Conservation (phyloP, 2,113 vertebrate species). For the Macroglossus sobrinus region DNA sequence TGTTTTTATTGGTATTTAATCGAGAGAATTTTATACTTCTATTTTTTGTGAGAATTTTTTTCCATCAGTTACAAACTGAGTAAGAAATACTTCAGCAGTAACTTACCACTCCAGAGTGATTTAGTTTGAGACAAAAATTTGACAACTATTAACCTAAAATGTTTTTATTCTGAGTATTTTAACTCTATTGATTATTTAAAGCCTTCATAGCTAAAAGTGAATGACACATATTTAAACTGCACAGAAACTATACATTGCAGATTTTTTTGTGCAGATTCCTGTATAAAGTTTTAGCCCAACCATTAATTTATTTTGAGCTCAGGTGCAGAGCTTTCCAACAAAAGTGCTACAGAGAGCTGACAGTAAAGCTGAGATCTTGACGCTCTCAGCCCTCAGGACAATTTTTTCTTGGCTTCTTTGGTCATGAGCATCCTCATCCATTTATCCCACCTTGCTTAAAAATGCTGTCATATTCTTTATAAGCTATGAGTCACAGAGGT, state of each 20-base stretch:
- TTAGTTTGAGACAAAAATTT: constrained; percentile 27
- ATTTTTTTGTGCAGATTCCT: neutral
- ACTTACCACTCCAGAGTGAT: constrained; percentile 9
- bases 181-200: constrained; percentile 33
- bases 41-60: neutral
- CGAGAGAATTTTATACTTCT: neutral
- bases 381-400: neutral
- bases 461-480: neutral
- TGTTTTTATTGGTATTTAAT: neutral
- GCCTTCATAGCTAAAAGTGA: neutral
- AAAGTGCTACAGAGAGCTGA: neutral
- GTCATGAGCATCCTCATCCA: neutral
- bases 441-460: neutral
- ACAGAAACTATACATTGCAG: neutral
- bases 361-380: neutral
- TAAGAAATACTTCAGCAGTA: neutral
- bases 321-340: neutral
- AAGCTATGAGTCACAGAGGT: neutral
- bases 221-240: neutral
- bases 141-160: neutral
- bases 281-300: neutral
- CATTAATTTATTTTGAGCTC: neutral
- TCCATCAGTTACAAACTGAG: neutral
- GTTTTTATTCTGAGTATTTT: neutral
- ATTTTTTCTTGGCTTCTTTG: neutral